Evolutionary conservation across 2,888 invertebrate genomes (phyloP).

Genomic region (Noctua comes): DNA sequence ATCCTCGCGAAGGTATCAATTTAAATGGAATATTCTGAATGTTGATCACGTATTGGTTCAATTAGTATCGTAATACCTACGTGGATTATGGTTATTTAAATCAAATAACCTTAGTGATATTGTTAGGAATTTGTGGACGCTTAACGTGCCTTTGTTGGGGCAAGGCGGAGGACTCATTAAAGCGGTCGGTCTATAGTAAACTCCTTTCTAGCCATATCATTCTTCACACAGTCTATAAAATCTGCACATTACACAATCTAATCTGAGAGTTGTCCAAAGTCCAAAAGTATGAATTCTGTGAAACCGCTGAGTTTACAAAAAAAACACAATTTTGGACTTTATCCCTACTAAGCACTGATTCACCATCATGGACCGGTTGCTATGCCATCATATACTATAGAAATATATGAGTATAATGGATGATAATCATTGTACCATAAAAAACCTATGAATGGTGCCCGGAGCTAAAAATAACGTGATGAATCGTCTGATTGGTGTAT

Average conservation of each 20-base stretch:
- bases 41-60: too few relatives aligned
- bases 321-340: not conserved
- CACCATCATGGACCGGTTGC: constrained; percentile 17
- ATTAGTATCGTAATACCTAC: too few relatives aligned
- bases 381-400: not conserved
- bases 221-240: not conserved
- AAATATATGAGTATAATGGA: not conserved
- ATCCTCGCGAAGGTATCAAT: too few relatives aligned
- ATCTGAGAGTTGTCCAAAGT: not conserved
- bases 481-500: constrained; percentile 38
- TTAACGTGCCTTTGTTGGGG: too few relatives aligned
- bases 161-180: too few relatives aligned
- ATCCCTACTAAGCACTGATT: not conserved
- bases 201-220: too few relatives aligned
- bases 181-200: too few relatives aligned
- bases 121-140: too few relatives aligned
- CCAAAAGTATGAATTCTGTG: not conserved
- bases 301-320: not conserved
- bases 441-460: constrained; percentile 27
- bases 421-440: constrained; percentile 25
- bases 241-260: not conserved
- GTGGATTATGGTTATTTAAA: too few relatives aligned
- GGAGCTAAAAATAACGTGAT: constrained; percentile 44
- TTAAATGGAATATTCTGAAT: too few relatives aligned
- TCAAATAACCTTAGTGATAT: too few relatives aligned